Base-by-base conservation (phyloP, 2,888 invertebrate genomes). In the Nomada lathburiana region DNA sequence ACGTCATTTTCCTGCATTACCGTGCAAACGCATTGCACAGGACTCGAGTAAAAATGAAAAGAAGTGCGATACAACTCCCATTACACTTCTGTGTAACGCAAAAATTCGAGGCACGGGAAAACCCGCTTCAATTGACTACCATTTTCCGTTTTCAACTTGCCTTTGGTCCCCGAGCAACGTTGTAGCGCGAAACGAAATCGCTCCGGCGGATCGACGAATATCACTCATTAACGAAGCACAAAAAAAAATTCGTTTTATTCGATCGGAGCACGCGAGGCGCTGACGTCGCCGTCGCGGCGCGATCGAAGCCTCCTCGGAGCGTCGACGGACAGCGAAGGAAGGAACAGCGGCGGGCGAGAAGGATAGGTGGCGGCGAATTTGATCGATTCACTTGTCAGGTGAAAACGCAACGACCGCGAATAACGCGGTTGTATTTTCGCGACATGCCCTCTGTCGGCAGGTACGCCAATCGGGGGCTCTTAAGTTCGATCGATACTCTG, bases 401-500 rank as follows among this genome's bases (percentile, higher is more conserved):
- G 84, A 83, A 83, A 73, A 76, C 70, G 70, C 79, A 62, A 83
- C 78, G 68, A 67, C 74, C 82, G 83, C 82, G 76, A 83, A 83
- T 80, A 77, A 77, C 80, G 80, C 80, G 59, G 60, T 67, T 80
- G 83, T 80, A 65, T 80, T 83, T 83, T 77, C 84, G 77, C 84
- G 80, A 85, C 65, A 85, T 82, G 84, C 86, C 82, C 85, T 86
- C 82, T 86, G 82, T 85, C 82, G 85, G 80, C 80, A 70, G 73
- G 74, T 74, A 73, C 82, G 74, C 79, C 82, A 86, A 84, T 86
- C 80, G 80, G 67, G 72, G 82, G 79, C 75, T 78, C 78, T 26
- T 74, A 80, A 78, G 57, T 86, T 85, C 84, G 85, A 85, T 86
- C 85, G 86, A 85, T 86, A 86, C 82, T 82, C 82, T 64, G 82